Evolutionary conservation across 2,888 invertebrate genomes (phyloP).

Genomic region (Ormyrus nitidulus): DNA sequence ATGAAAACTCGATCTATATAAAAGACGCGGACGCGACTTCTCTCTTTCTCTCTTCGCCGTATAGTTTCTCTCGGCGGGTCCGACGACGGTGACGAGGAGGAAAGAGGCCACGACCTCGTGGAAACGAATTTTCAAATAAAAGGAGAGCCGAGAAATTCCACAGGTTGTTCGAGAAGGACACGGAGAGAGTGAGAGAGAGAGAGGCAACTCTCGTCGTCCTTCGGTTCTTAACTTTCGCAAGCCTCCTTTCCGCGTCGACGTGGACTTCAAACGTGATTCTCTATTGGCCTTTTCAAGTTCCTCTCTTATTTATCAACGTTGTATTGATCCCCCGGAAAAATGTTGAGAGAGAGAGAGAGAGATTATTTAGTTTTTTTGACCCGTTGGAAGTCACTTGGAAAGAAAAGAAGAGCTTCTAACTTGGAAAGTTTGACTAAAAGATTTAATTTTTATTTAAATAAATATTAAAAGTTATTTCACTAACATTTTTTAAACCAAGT

Average conservation of each 20-base stretch:
- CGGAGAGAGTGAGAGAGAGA: conserved; percentile 2
- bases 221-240: conserved; percentile 22
- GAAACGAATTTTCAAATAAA: conserved; percentile 64
- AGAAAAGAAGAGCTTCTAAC: no score
- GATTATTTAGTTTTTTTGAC: no score
- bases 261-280: conserved; percentile 45
- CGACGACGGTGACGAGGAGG: not conserved
- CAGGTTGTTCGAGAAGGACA: conserved; percentile 59
- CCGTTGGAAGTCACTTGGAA: no score
- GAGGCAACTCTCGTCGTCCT: not conserved
- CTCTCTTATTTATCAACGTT: not conserved
- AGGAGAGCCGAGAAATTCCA: conserved; percentile 61
- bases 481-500: no score
- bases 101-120: conserved; percentile 50
- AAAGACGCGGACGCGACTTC: not conserved
- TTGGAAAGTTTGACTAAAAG: no score
- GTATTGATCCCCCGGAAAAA: no score
- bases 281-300: conserved; percentile 7
- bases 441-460: no score
- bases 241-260: conserved; percentile 16
- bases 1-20: conserved; percentile 54
- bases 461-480: no score
- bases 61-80: not conserved
- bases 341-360: no score
- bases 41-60: conserved; percentile 1